A percentile compares a stretch with the other conserved stretches of the same genome.
Evolutionary conservation across 2,113 vertebrate species (phyloP).

Genomic region (Actenoides lindsayi): DNA sequence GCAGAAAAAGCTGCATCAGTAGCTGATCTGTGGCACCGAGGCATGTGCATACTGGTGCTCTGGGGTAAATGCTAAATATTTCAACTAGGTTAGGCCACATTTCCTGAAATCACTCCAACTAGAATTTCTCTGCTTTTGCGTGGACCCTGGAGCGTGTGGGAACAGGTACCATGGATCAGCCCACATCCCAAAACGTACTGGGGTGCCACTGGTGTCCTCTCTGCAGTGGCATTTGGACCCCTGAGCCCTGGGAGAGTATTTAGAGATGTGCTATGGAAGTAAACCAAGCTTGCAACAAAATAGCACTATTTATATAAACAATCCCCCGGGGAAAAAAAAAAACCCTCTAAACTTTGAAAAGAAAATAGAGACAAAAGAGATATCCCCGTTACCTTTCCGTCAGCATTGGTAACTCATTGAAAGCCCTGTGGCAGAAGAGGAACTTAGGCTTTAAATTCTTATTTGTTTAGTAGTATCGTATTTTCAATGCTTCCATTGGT

Average conservation of each 20-base stretch:
- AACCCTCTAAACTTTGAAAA: not conserved
- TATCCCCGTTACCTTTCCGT: not conserved
- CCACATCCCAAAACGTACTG: rapidly evolving
- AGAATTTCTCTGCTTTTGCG: not conserved
- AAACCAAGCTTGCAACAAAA: not conserved
- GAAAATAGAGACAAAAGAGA: not conserved
- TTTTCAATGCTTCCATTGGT: not conserved
- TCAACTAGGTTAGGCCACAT: not conserved
- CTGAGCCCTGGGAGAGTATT: not conserved
- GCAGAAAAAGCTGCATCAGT: not conserved
- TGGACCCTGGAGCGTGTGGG: not conserved
- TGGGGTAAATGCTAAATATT: not conserved
- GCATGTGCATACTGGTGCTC: not conserved
- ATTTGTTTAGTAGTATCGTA: not conserved
- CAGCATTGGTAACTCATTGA: not conserved
- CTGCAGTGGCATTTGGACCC: not conserved
- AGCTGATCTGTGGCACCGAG: not conserved
- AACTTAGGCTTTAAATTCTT: not conserved
- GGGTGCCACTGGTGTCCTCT: not conserved
- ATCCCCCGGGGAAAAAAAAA: not conserved
- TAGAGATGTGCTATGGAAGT: not conserved
- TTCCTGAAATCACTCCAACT: not conserved
- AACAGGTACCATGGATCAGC: not conserved
- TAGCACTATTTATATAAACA: not conserved
- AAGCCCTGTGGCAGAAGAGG: not conserved